Evolutionary conservation across 2,797 vertebrate genomes (phyloP), one percentile per base, ranked within the genome.

Genomic region (Otolemur crassicaudatus): DNA sequence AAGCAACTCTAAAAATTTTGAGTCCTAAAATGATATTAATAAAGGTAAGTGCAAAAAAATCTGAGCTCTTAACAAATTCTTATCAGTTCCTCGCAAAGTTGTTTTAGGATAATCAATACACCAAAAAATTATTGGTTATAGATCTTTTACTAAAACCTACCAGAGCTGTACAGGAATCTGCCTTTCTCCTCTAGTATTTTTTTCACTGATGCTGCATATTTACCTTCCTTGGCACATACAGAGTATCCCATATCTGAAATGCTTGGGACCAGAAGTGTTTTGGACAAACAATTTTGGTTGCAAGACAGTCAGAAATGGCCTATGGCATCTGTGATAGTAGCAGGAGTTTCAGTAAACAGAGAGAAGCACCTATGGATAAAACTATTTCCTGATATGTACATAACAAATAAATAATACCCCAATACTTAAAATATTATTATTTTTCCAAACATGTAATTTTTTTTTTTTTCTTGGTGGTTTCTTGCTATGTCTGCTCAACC

Each of bases 81-180:
- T 90, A 84, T 27, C 65, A 88, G 73, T 56, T 80, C 86, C 22
- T 92, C 53, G 87, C 17, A 89, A 69, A 87, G n/a, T 81, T 70
- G 40, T 77, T 81, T 77, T 58, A 92, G 56, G 34, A 88, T 82
- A 67, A 85, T 61, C 34, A 61, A 83, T 7, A 75, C 6, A 90
- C n/a, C 19, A 70, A 79, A 83, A 87, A 40, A 10, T 46, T 58
- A 90, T 70, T 87, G 88, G 70, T 72, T 72, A 88, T 40, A 92
- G 76, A 91, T 70, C 14, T 96, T n/a, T 94, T 76, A 95, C 34
- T 95, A 76, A 34, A 91, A 82, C 27, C 77, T 85, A 77, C 60
- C 29, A 85, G 81, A 91, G 58, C 13, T 53, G 17, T 81, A 61
- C 1, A 87, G 73, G 60, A 88, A 69, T 83, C 70, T 56, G 22